A percentile compares a stretch with the other conserved stretches of the same genome.
These are phyloP conservation scores for Drepanosiphum platanoidis DNA, from an alignment of 2,888 invertebrate genomes.

Conservation along the genomic window DNA sequence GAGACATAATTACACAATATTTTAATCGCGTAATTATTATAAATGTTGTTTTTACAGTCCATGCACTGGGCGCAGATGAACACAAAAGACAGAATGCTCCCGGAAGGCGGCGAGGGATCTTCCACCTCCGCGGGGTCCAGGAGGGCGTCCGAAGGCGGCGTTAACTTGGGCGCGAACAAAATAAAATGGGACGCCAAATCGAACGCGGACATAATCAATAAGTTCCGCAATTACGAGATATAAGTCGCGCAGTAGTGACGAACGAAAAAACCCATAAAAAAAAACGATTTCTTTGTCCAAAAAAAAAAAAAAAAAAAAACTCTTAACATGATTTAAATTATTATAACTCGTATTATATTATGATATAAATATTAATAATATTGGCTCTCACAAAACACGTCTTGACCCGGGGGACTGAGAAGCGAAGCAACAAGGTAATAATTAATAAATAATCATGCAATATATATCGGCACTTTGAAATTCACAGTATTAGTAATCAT, in stretches of 20 bases:
- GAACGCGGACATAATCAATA: slow-evolving; percentile 82
- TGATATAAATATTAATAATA: background rate
- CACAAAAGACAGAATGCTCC: slow-evolving; percentile 88
- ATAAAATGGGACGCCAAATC: slow-evolving; percentile 79
- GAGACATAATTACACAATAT: too few species aligned
- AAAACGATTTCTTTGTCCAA: slow-evolving; percentile 31
- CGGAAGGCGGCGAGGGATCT: slow-evolving; percentile 68
- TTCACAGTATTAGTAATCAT: background rate
- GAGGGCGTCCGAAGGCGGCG: slow-evolving; percentile 87
- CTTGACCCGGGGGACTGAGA: slow-evolving; percentile 24
- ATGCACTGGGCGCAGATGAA: slow-evolving; percentile 94
- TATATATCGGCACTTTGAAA: slow-evolving; percentile 9
- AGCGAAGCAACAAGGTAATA: background rate
- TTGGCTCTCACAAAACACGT: background rate
- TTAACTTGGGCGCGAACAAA: slow-evolving; percentile 75
- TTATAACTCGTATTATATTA: background rate
- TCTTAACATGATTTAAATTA: background rate
- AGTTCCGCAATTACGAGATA: slow-evolving; percentile 92
- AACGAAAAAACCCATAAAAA: background rate
- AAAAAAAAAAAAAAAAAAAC: slow-evolving; percentile 21
- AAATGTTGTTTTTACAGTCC: slow-evolving; percentile 71
- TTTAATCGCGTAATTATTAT: background rate
- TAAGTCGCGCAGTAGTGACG: slow-evolving; percentile 70
- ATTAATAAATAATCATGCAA: background rate
- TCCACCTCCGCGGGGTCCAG: slow-evolving; percentile 71